Base-by-base conservation (phyloP, 2,888 invertebrate species). In the Candidula unifasciata region DNA sequence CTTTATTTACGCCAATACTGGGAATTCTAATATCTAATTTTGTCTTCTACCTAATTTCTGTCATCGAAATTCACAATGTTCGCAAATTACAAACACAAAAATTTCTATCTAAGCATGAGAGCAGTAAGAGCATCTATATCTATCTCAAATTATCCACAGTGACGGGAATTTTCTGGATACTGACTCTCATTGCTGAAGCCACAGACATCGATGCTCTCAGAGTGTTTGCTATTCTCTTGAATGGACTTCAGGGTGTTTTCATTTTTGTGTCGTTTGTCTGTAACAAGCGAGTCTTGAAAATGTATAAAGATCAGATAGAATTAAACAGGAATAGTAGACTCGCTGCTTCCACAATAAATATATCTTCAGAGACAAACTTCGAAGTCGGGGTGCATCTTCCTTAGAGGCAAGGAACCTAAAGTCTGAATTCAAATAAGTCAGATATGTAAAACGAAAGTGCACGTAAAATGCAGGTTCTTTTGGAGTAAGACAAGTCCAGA, bases 201-300 rank as follows among this genome's bases (percentile, higher is more conserved):
- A 24, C 27, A 24, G 64, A n/a, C 21, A 64, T 24, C 35, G 64
- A 79, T 10, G 35, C 79, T 27, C 66, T 79, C 64, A 24, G 35
- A 33, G 27, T 60, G 30, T 33, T 79, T 24, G 35, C 79, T 18
- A 79, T 79, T 64, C 24, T n/a, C n/a, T 21, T 79, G 21, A 79
- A 79, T 52, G 79, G 79, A 13, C 35, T 60, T 18, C 79, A 79
- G 33, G 64, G 79, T 24, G 30, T 64, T 24, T 66, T 79, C n/a
- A 79, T 79, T 35, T 79, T 79, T 35, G 21, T 79, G 13, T 79
- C 79, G 60, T 79, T 60, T 52, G 60, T 66, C n/a, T 57, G 35
- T 33, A 79, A 79, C 64, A 60, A 64, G 21, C 79, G 64, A 3
- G 79, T 79, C 44, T 44, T 44, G 8, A 44, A 44, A 44, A 44